Evolutionary conservation across 2,113 vertebrate genomes (phyloP), one percentile per base, ranked within the genome.

Genomic region (Thunnus maccoyii): DNA sequence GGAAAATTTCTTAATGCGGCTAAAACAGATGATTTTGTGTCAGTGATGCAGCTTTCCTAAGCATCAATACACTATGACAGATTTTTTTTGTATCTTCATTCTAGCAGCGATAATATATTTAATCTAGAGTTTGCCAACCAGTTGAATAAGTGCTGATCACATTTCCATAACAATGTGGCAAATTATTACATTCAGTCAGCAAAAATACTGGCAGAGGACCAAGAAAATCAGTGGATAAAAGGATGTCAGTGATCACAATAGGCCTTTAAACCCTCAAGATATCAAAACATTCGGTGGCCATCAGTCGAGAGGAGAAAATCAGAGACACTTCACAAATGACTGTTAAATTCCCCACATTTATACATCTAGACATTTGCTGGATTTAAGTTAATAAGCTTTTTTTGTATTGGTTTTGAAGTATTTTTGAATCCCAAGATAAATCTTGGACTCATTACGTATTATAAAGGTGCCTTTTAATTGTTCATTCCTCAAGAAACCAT

Each of bases 101-200:
- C 16, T 20, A 32, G 30, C 20, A 63, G 52, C 30, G 56, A 41
- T 69, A 48, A 30, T 22, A 64, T 10, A 46, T 71, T 62, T n/a
- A 50, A 55, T 51, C 6, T 47, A 56, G 20, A 44, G 4, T 52
- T 30, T 4, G 16, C n/a, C 44, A 57, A 65, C 48, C 36, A 63
- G 15, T 46, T 16, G 36, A 77, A 55, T 36, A 55, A 63, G 56
- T 30, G 41, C 30, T 80, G 72, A 76, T 81, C 8, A 30, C 47
- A 55, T 86, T 61, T 17, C 47, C 55, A 73, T 61, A 55, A 48
- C 25, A 80, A 76, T 67, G 18, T 58, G 41, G 18, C 51, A 27
- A 55, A 46, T 81, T 32, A 84, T 72, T 55, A 30, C 27, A 60
- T 76, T 75, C 36, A 71, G 52, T 56, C 27, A 57, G n/a, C n/a